phyloP scores from a whole-genome alignment of 2,113 vertebrate genomes.

The Bathybates hornii region DNA sequence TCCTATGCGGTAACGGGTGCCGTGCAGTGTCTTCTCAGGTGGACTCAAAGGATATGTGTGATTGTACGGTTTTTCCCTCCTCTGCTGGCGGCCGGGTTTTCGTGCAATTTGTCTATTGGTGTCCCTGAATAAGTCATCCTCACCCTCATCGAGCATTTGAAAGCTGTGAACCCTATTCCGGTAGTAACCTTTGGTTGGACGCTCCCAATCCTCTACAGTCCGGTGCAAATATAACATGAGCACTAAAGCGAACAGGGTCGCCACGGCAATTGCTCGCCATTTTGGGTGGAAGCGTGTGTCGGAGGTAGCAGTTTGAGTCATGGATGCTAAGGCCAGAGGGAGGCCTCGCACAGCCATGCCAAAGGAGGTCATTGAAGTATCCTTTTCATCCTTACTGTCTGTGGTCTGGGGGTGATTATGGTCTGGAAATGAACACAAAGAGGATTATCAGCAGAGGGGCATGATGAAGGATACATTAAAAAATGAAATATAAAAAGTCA shows the following conservation, averaged over 20 bases:
- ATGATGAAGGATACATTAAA: neutral
- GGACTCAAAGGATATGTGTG: slow-evolving; percentile 85
- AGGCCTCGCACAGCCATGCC: slow-evolving; percentile 77
- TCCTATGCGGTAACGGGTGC: slow-evolving; percentile 81
- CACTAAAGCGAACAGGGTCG: slow-evolving; percentile 58
- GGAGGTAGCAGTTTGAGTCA: slow-evolving; percentile 70
- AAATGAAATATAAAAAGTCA: neutral
- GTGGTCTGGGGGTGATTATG: slow-evolving; percentile 27
- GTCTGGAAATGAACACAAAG: slow-evolving; percentile 44
- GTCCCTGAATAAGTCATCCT: neutral
- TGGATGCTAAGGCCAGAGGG: slow-evolving; percentile 77
- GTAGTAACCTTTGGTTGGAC: neutral
- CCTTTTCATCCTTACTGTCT: slow-evolving; percentile 72
- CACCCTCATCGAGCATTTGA: neutral
- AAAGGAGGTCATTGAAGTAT: slow-evolving; percentile 78
- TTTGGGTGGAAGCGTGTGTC: slow-evolving; percentile 85
- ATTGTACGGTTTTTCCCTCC: slow-evolving; percentile 71
- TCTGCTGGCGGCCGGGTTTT: neutral
- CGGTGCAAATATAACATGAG: slow-evolving; percentile 79
- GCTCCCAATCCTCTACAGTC: slow-evolving; percentile 18
- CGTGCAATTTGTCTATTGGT: neutral
- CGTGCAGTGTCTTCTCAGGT: slow-evolving; percentile 72
- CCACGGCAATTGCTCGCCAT: slow-evolving; percentile 81
- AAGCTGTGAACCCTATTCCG: slow-evolving; percentile 45
- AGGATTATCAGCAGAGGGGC: neutral